phyloP scores from a whole-genome alignment of 92 coral and sea anemone genomes.

The Phenganax stokvisi region DNA sequence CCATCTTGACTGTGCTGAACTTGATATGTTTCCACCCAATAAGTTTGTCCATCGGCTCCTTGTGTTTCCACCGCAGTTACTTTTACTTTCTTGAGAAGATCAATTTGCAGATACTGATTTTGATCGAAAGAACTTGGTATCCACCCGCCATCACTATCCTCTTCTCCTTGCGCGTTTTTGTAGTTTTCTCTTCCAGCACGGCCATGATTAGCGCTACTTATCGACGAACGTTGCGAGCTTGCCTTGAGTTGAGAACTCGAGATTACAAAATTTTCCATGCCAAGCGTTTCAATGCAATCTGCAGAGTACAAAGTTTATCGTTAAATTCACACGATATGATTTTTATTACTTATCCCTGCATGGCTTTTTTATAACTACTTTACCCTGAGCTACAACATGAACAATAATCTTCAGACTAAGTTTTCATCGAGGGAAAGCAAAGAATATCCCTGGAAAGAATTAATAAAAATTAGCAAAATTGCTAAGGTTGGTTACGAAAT shows the following conservation, averaged over 20 bases:
- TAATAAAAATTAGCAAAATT: too few species aligned
- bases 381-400: too few species aligned
- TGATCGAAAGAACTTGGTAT: slow-evolving; percentile 66
- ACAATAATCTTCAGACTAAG: too few species aligned
- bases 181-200: slow-evolving; percentile 62
- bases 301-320: background rate
- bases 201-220: slow-evolving; percentile 62
- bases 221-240: slow-evolving; percentile 56
- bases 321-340: too few species aligned
- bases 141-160: slow-evolving; percentile 96
- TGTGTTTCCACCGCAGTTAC: slow-evolving; percentile 89
- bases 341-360: too few species aligned
- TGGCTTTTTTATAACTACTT: too few species aligned
- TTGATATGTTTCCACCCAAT: slow-evolving; percentile 89
- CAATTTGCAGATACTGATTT: slow-evolving; percentile 74
- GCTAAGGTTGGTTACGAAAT: too few species aligned
- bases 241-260: slow-evolving; percentile 70
- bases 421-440: too few species aligned
- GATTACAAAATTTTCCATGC: slow-evolving; percentile 66
- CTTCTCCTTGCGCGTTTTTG: slow-evolving; percentile 57
- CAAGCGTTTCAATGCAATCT: slow-evolving; percentile 76
- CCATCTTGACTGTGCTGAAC: slow-evolving; percentile 64
- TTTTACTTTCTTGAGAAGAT: slow-evolving; percentile 60
- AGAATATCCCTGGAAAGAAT: too few species aligned
- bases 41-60: slow-evolving; percentile 71